Evolutionary conservation across 2,113 vertebrate genomes (phyloP), one percentile per base, ranked within the genome.

Genomic region (Aspidoscelis tigris): DNA sequence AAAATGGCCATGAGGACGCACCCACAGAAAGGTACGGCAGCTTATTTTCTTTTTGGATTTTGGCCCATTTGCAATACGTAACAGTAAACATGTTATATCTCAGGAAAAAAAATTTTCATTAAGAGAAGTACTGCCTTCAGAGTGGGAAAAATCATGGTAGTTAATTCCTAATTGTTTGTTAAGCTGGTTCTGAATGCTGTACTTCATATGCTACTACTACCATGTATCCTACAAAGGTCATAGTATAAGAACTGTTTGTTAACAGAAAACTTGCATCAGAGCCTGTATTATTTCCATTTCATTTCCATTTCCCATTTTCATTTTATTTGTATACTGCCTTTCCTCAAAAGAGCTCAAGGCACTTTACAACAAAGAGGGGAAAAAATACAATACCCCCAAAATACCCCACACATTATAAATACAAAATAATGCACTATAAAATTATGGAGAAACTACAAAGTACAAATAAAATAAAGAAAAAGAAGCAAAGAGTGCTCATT

Each of bases 131-230:
- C 21, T 55, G 7, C 55, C 39, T 84, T 41, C 3, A 55, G 12
- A n/a, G 41, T 33, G 33, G 41, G 61, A 55, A 8, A 73, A 73
- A 55, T 10, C 43, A 84, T 3, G 61, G 24, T 73, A 58, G 66
- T 41, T 16, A 53, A 61, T 70, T 81, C 53, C 50, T 77, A 50
- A 39, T 41, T 53, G 43, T 43, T 41, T 53, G 43, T 43, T 69
- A 16, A 71, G 50, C 88, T 83, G 80, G 75, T 50, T 47, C 87
- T 26, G 50, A 84, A 44, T 2, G 14, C 47, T 58, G 53, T 16
- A 43, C 75, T 90, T 91, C 86, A 90, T 91, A 83, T 80, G 86
- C 84, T 86, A 78, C 78, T 81, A 87, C 88, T 88, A 83, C 66
- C 80, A 85, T 70, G 73, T 0, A 65, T 26, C 61, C 69, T 84